Conservation (phyloP, 2,797 vertebrate species). For the Mustela erminea region DNA sequence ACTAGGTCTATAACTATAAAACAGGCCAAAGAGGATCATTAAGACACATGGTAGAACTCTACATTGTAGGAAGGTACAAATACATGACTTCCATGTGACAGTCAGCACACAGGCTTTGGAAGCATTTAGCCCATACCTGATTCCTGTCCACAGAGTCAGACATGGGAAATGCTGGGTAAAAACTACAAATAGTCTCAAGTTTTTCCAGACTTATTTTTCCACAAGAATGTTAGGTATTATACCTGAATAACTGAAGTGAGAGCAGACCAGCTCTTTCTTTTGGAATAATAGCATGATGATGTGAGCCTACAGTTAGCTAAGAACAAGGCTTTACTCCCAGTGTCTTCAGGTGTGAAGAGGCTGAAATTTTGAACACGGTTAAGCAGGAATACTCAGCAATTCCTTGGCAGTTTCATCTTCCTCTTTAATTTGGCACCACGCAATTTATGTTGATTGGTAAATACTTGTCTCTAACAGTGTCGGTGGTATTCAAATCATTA, state of each 20-base stretch:
- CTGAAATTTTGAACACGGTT: neutral
- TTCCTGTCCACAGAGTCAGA: neutral
- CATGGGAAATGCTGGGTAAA: neutral
- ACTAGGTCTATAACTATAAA: neutral
- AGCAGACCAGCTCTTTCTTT: neutral
- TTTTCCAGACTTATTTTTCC: conserved; percentile 19
- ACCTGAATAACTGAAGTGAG: neutral
- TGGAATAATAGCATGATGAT: neutral
- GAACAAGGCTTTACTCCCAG: neutral
- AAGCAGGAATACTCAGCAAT: neutral
- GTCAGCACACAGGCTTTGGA: neutral
- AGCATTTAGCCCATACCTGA: neutral
- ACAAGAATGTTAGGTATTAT: neutral
- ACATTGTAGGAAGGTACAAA: no score
- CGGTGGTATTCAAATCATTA: neutral
- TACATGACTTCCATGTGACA: neutral
- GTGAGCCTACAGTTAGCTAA: neutral
- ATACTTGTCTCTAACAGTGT: neutral
- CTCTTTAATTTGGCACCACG: neutral
- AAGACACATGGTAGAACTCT: neutral
- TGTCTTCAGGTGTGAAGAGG: neutral
- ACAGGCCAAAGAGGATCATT: neutral
- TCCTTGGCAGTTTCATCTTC: neutral
- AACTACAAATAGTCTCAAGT: neutral
- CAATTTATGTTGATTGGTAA: neutral